These are phyloP conservation scores for Dicyrtoma fusca DNA, from an alignment of 2,888 invertebrate species.

Conservation along the genomic window DNA sequence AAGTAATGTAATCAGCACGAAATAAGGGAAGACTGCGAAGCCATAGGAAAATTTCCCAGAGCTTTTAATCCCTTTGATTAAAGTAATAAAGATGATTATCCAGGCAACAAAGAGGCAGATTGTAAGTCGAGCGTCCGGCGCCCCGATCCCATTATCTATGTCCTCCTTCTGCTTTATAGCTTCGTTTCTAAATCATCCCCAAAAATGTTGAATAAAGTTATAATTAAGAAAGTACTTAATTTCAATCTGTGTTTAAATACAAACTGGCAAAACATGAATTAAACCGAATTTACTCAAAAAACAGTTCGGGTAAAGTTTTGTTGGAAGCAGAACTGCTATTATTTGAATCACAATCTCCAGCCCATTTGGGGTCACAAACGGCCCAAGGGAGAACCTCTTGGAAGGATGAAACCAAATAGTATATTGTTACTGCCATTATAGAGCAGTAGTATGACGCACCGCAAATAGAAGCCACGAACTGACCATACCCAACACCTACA, in stretches of 20 bases:
- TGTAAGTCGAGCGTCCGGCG: slow-evolving; percentile 31
- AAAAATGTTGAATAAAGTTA: too few relatives aligned
- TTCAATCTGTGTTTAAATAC: too few relatives aligned
- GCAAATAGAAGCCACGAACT: slow-evolving; percentile 59
- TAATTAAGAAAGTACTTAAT: too few relatives aligned
- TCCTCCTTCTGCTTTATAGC: slow-evolving; percentile 29
- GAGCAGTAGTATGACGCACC: slow-evolving; percentile 21
- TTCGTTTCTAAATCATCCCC: slow-evolving; percentile 23
- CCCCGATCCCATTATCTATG: slow-evolving; percentile 56
- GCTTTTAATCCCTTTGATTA: slow-evolving; percentile 29
- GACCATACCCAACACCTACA: slow-evolving; percentile 2
- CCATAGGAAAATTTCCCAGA: slow-evolving; percentile 77
- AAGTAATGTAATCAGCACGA: slow-evolving; percentile 74
- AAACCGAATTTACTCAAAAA: too few relatives aligned
- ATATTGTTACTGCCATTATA: slow-evolving; percentile 74
- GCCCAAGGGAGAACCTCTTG: slow-evolving; percentile 74
- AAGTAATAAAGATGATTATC: slow-evolving; percentile 30
- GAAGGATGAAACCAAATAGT: slow-evolving; percentile 74
- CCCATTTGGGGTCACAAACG: slow-evolving; percentile 68
- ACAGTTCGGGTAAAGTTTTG: slow-evolving; percentile 39
- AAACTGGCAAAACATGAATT: too few relatives aligned
- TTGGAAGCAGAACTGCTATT: background rate
- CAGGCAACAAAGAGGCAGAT: slow-evolving; percentile 28
- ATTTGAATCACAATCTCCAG: background rate
- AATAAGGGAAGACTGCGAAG: slow-evolving; percentile 83